phyloP scores from a whole-genome alignment of 2,888 invertebrate species.

The Nemurella pictetii region DNA sequence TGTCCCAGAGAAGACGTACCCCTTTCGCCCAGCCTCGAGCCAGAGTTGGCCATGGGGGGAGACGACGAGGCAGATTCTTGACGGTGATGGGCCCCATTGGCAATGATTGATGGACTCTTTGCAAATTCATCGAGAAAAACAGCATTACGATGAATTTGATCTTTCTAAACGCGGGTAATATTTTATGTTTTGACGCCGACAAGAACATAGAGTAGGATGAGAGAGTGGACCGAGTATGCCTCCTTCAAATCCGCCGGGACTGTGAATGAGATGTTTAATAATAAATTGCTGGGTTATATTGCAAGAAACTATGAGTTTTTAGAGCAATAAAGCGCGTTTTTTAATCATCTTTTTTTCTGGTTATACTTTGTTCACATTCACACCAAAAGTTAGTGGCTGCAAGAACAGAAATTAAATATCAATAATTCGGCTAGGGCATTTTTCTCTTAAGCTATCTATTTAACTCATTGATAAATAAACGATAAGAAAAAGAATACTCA shows the following conservation, averaged over 20 bases:
- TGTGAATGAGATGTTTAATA: not conserved
- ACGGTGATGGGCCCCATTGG: not conserved
- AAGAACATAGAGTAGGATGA: conserved; percentile 8
- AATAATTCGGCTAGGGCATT: too few species aligned
- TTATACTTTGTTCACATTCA: too few species aligned
- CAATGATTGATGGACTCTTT: conserved; percentile 24
- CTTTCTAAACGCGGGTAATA: conserved; percentile 24
- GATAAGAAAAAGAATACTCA: too few species aligned
- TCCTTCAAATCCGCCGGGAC: not conserved
- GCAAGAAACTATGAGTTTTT: too few species aligned
- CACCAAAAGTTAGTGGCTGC: too few species aligned
- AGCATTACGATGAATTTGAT: conserved; percentile 30
- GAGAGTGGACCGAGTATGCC: not conserved
- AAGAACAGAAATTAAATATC: too few species aligned
- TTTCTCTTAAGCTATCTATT: too few species aligned
- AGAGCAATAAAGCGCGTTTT: too few species aligned
- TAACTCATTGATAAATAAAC: too few species aligned
- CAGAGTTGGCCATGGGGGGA: not conserved
- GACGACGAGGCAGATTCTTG: not conserved
- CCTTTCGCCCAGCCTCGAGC: not conserved
- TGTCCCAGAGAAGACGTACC: not conserved
- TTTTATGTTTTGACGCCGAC: conserved; percentile 27
- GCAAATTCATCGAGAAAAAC: conserved; percentile 11
- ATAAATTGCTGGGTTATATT: too few species aligned
- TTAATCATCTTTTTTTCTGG: too few species aligned